Percentiles rank a stretch among this genome's conserved stretches.
phyloP scores from a whole-genome alignment of 2,888 invertebrate species.

The Tenodera sinensis region DNA sequence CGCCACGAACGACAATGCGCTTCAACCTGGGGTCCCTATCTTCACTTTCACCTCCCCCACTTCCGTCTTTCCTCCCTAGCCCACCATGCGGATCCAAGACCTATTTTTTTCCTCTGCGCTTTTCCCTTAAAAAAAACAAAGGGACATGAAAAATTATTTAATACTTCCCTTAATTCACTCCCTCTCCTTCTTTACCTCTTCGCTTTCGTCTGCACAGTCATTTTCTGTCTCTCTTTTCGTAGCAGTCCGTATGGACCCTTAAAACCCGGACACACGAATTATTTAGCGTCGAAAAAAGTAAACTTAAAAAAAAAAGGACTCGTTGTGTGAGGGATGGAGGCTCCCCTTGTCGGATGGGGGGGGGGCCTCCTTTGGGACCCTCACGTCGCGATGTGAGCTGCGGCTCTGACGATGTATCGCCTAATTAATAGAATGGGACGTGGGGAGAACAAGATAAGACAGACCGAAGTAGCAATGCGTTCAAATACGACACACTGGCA shows the following conservation, averaged over 20 bases:
- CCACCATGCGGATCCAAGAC: conserved; percentile 21
- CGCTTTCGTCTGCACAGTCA: conserved; percentile 9
- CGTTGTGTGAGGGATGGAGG: conserved; percentile 12
- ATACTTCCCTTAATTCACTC: conserved; percentile 33
- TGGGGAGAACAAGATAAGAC: neutral
- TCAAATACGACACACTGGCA: neutral
- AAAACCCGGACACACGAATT: conserved; percentile 30
- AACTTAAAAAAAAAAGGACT: conserved; percentile 21
- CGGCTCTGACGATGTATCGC: conserved; percentile 6
- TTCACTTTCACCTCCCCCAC: conserved; percentile 3
- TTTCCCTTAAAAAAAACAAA: conserved; percentile 25
- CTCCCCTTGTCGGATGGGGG: neutral
- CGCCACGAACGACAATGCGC: conserved; percentile 30
- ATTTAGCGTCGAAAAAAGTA: conserved; percentile 27
- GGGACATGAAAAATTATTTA: conserved; percentile 35
- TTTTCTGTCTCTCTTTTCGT: neutral
- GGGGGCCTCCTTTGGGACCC: conserved; percentile 11
- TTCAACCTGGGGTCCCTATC: neutral
- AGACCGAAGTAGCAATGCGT: neutral
- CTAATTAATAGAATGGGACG: conserved; percentile 23
- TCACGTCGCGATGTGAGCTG: neutral
- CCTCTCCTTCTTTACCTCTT: conserved; percentile 6
- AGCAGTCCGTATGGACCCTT: conserved; percentile 26
- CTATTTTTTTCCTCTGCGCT: conserved; percentile 16
- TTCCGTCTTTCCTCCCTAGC: conserved; percentile 4